phyloP scores from a whole-genome alignment of 1,140 invertebrate genomes.

The Myzus persicae region DNA sequence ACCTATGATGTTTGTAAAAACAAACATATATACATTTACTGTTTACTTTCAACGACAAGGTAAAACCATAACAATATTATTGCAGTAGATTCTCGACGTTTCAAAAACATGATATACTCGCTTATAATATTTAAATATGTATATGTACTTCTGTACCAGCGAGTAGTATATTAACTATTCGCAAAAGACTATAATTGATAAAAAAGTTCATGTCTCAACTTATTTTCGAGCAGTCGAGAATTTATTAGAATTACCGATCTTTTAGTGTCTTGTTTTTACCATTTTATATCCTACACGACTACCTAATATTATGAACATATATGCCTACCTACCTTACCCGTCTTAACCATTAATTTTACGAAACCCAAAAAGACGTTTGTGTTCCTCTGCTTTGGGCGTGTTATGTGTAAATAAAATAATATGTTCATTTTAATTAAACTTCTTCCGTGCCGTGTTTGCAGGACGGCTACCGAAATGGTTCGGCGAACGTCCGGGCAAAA shows the following conservation, averaged over 20 bases:
- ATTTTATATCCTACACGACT: background rate
- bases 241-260: background rate
- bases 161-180: background rate
- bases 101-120: background rate
- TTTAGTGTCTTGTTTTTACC: background rate
- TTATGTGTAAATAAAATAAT: too few species aligned
- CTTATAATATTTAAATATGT: background rate
- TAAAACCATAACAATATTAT: conserved; percentile 5
- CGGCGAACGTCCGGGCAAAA: conserved; percentile 91
- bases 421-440: background rate
- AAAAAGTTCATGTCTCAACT: background rate
- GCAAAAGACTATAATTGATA: background rate
- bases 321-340: background rate
- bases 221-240: background rate
- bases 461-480: conserved; percentile 93
- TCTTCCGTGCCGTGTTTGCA: conserved; percentile 64
- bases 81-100: background rate
- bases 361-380: background rate
- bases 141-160: background rate
- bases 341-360: background rate
- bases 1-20: background rate
- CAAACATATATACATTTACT: background rate
- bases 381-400: background rate
- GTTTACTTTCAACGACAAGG: background rate
- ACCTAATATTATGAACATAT: background rate